These are phyloP conservation scores for Charanyca ferruginea DNA, from an alignment of 2,888 invertebrate species.

Conservation along the genomic window DNA sequence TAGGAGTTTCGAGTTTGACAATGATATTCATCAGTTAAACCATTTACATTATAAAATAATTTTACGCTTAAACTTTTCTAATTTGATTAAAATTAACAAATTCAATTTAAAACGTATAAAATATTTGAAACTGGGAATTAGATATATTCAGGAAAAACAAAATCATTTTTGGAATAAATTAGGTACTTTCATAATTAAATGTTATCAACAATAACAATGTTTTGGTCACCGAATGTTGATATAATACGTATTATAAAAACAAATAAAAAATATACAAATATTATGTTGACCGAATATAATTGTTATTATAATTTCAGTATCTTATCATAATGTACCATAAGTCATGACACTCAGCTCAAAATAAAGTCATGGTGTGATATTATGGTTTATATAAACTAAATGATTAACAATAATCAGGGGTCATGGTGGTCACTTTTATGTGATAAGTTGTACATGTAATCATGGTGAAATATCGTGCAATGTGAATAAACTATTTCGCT, in stretches of 20 bases:
- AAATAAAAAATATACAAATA: background rate
- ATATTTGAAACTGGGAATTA: background rate
- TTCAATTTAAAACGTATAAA: background rate
- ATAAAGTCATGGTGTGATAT: slow-evolving; percentile 28
- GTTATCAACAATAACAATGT: background rate
- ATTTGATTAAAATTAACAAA: background rate
- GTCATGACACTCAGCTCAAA: background rate
- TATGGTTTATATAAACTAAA: slow-evolving; percentile 15
- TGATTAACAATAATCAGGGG: slow-evolving; percentile 11
- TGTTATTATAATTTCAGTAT: slow-evolving; percentile 3
- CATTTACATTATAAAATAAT: no score
- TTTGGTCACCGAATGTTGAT: background rate
- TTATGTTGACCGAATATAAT: background rate
- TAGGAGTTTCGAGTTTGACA: no score
- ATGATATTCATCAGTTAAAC: background rate
- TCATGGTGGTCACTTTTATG: slow-evolving; percentile 6
- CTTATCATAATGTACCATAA: slow-evolving; percentile 7
- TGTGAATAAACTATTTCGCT: background rate
- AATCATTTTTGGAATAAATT: background rate
- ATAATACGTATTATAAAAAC: background rate
- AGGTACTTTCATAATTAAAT: background rate
- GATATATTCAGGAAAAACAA: background rate
- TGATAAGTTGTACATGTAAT: background rate
- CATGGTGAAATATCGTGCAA: slow-evolving; percentile 15
- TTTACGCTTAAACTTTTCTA: background rate